phyloP scores from a whole-genome alignment of 2,113 vertebrate species.

The Nannobrachium achirus region DNA sequence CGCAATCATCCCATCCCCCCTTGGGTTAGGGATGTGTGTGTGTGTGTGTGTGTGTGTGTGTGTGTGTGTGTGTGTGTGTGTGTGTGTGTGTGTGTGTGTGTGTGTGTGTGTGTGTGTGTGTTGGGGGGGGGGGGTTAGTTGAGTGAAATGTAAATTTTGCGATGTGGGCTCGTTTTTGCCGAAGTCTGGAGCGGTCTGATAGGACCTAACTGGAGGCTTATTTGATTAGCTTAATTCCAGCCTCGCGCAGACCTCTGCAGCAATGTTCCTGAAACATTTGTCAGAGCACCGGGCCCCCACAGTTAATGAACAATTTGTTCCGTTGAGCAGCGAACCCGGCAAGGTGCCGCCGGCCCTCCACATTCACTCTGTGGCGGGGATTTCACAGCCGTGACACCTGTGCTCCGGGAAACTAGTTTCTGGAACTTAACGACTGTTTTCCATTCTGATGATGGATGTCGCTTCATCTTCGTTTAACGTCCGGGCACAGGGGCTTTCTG shows the following conservation, averaged over 20 bases:
- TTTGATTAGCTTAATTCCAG: conserved; percentile 82
- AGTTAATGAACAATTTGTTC: conserved; percentile 78
- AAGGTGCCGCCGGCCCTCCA: conserved; percentile 40
- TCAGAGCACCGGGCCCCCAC: conserved; percentile 61
- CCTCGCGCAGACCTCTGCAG: conserved; percentile 68
- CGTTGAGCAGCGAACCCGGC: conserved; percentile 63
- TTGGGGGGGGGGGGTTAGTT: conserved; percentile 6
- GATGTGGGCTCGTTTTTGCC: conserved; percentile 71
- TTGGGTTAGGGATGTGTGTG: no score
- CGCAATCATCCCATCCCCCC: no score
- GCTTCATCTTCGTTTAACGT: neutral
- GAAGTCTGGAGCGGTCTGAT: conserved; percentile 79
- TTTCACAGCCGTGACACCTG: conserved; percentile 49
- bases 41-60: no score
- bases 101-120: no score
- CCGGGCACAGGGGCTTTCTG: neutral
- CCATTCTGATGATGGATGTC: neutral
- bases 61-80: no score
- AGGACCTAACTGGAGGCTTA: conserved; percentile 78
- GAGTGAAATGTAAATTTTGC: conserved; percentile 75
- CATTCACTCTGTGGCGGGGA: conserved; percentile 22
- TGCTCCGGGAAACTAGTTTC: conserved; percentile 40
- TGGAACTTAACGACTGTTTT: conserved; percentile 20
- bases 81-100: no score
- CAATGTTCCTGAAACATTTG: conserved; percentile 67